A percentile compares a stretch with the other conserved stretches of the same genome.
phyloP scores from a whole-genome alignment of 2,797 vertebrate species.

The Semaprochilodus insignis region DNA sequence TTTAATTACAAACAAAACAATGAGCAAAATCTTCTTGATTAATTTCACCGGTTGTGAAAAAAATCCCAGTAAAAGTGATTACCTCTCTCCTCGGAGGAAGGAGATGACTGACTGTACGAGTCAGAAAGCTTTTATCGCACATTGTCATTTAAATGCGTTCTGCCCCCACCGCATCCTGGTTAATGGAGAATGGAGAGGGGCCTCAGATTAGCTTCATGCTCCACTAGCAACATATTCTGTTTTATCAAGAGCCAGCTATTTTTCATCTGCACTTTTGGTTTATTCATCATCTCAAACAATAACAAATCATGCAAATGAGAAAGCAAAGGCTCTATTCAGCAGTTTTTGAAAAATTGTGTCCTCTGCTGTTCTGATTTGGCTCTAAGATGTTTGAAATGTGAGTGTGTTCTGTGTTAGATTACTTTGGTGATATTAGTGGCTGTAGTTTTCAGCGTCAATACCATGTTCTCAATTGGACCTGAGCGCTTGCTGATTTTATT shows the following conservation, averaged over 20 bases:
- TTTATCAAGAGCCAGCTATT: constrained; percentile 59
- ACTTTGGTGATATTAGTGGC: constrained; percentile 71
- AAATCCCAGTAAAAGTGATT: constrained; percentile 46
- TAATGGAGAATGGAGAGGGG: constrained; percentile 56
- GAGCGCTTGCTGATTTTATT: constrained; percentile 22
- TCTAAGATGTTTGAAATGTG: constrained; percentile 48
- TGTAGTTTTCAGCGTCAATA: constrained; percentile 69
- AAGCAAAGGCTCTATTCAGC: constrained; percentile 73
- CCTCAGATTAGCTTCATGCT: constrained; percentile 67
- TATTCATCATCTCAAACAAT: constrained; percentile 80
- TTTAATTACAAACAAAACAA: constrained; percentile 39
- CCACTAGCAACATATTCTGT: constrained; percentile 54
- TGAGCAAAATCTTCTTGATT: constrained; percentile 39
- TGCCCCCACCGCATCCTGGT: constrained; percentile 54
- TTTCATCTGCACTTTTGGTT: constrained; percentile 69
- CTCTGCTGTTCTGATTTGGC: constrained; percentile 48
- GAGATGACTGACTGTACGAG: constrained; percentile 33
- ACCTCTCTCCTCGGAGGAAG: constrained; percentile 43
- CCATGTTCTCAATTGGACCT: constrained; percentile 63
- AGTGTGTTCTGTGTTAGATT: constrained; percentile 60
- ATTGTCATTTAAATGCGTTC: constrained; percentile 57
- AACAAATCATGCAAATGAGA: constrained; percentile 78
- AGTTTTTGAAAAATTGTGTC: constrained; percentile 70
- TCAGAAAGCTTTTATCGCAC: constrained; percentile 52
- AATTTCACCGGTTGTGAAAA: constrained; percentile 37